Evolutionary conservation across 2,888 invertebrate species (phyloP), one percentile per base, ranked within the genome.

Genomic region (Drosophila leonis): DNA sequence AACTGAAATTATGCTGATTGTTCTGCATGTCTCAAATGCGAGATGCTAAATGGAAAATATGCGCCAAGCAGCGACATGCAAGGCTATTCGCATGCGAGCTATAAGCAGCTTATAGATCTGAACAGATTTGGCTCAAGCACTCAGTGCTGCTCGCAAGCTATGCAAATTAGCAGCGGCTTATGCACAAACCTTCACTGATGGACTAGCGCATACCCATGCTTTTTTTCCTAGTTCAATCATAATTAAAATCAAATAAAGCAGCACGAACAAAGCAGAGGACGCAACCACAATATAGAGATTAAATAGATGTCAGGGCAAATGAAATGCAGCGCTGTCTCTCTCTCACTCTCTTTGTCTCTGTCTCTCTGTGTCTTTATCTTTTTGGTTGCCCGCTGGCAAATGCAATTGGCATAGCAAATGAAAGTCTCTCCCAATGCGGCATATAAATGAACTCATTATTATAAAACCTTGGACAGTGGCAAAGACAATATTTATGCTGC

Each of bases 381-480:
- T 46, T 6, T 35, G 54, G 54, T 20, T 44, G 37, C n/a, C 29
- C 56, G n/a, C 27, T 46, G 44, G 54, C 70, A 62, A 70, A 35
- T 70, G 70, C 70, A 70, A 62, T 69, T 61, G 54, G 41, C 59
- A 66, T 44, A 63, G 71, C 67, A 77, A 80, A 75, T 76, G 70
- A 62, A 46, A 52, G 60, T 42, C 44, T 8, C 39, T 48, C 67
- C 39, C 44, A 70, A 63, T 74, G 72, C 72, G 86, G 87, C 90
- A 88, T 88, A 85, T 88, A 88, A 90, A 88, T 90, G 79, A 88
- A 90, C 85, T 88, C 88, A 88, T 88, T 88, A 90, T 77, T 73
- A 70, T 69, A 61, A 52, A 49, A 29, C 44, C 56, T 42, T 56
- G 57, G 65, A 54, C 66, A 67, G 73, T 60, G 48, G 55, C 64